Base-by-base conservation (phyloP, 2,113 vertebrate species). In the Brachyhypopomus occidentalis region DNA sequence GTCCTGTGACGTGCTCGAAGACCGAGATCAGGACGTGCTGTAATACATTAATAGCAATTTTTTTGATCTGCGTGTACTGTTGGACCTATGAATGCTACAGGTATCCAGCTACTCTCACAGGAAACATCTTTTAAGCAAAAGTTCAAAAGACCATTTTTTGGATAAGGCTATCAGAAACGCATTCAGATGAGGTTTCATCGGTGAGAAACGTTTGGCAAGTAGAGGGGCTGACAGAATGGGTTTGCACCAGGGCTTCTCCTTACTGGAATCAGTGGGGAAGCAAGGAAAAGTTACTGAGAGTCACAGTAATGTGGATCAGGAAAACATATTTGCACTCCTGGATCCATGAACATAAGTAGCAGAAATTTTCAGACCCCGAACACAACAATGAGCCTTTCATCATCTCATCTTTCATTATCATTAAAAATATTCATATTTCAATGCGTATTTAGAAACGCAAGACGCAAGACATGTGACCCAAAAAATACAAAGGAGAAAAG, bases 91-190 rank as follows among this genome's bases (percentile, higher is more conserved):
- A 76, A 23, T 25, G 41, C 23, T 20, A 19, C 30, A 63, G 75
- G 74, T 74, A n/a, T n/a, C 23, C 38, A 69, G 17, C 22, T 52
- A 30, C 19, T n/a, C 23, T n/a, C 4, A 2, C n/a, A 60, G 55
- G 48, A n/a, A 78, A 81, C 41, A 9, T 41, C 38, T 56, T 67
- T 73, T 36, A 77, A 77, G 72, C 36, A 36, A 56, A 58, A 12
- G 23, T 75, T 72, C 27, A 82, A 79, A 75, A 75, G 38, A 79
- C 45, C 17, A 34, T 25, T 27, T 81, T 41, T 79, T 82, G 52
- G 41, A 75, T 27, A 22, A 62, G 12, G 30, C 36, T 67, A 72
- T 41, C 64, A 81, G 27, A 74, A 78, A 78, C 72, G 72, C 66
- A 70, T 2, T 52, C 23, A 48, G 34, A 22, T 60, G 20, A 60